Evolutionary conservation across 1,140 invertebrate species (phyloP).

Genomic region (Nasonia vitripennis): DNA sequence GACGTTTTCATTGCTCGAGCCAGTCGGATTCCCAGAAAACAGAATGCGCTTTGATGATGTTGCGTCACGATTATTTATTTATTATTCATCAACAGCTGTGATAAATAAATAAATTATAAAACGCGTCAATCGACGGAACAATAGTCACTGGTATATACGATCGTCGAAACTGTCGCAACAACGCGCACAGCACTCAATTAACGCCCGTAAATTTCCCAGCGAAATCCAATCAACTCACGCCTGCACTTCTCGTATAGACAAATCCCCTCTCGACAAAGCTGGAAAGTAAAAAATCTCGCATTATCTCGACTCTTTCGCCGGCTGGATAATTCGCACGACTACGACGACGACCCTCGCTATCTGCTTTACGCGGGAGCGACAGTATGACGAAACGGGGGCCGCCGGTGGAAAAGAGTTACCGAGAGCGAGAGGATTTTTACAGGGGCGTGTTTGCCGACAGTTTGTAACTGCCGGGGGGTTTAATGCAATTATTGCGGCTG

Average conservation of each 20-base stretch:
- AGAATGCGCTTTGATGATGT: neutral
- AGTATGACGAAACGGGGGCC: neutral
- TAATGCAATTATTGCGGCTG: slow-evolving; percentile 23
- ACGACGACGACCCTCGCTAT: neutral
- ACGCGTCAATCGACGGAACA: neutral
- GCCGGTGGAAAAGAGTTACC: neutral
- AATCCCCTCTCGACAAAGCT: slow-evolving; percentile 3
- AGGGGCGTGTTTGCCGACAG: neutral
- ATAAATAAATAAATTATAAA: neutral
- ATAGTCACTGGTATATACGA: neutral
- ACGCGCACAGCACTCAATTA: slow-evolving; percentile 37
- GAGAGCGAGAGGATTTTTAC: slow-evolving; percentile 15
- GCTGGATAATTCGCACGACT: neutral
- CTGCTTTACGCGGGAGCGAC: neutral
- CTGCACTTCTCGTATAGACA: neutral
- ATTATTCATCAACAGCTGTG: neutral
- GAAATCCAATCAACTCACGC: slow-evolving; percentile 31
- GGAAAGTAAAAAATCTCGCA: slow-evolving; percentile 18
- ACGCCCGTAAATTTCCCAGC: slow-evolving; percentile 35
- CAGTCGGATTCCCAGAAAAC: neutral
- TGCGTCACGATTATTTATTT: too few species aligned
- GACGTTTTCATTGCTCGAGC: slow-evolving; percentile 19
- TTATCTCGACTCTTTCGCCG: slow-evolving; percentile 17
- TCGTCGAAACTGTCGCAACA: slow-evolving; percentile 18
- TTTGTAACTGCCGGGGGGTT: neutral